These are phyloP conservation scores for Ceraclea dissimilis DNA, from an alignment of 2,888 invertebrate species.

Conservation along the genomic window DNA sequence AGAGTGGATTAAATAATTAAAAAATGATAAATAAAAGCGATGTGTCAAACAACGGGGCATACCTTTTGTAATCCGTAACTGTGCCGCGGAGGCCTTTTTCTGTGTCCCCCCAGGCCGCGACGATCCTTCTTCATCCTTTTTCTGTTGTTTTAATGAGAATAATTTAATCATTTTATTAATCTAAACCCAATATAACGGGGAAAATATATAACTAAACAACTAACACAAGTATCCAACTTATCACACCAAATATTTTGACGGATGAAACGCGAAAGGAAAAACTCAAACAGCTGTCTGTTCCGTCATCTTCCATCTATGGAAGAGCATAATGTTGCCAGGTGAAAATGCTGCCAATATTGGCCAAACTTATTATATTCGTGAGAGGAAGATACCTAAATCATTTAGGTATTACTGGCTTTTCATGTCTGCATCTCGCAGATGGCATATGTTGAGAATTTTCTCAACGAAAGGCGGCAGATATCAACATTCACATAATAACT, in stretches of 20 bases:
- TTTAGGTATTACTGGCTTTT: no score
- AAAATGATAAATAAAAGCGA: no score
- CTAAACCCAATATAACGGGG: constrained; percentile 3
- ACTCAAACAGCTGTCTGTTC: constrained; percentile 20
- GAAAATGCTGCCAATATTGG: no score
- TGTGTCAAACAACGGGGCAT: no score
- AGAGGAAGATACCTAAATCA: no score
- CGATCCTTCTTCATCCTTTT: constrained; percentile 90
- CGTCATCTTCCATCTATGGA: neutral
- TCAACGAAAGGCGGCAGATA: no score
- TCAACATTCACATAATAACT: no score
- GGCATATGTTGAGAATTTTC: no score
- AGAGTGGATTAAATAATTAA: no score
- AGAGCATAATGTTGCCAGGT: no score
- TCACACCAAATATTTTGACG: constrained; percentile 19
- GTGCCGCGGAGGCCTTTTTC: constrained; percentile 94
- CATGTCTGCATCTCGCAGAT: no score
- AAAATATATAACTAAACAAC: constrained; percentile 8
- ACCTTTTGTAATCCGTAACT: constrained; percentile 97
- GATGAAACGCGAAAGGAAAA: constrained; percentile 14
- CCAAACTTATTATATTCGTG: no score
- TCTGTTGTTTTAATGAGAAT: constrained; percentile 96
- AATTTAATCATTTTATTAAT: constrained; percentile 79
- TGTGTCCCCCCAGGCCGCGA: constrained; percentile 54
- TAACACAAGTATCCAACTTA: constrained; percentile 6